A percentile compares a stretch with the other conserved stretches of the same genome.
Conservation (phyloP, 2,113 vertebrate genomes). For the Cyphomyrus plagiostoma region DNA sequence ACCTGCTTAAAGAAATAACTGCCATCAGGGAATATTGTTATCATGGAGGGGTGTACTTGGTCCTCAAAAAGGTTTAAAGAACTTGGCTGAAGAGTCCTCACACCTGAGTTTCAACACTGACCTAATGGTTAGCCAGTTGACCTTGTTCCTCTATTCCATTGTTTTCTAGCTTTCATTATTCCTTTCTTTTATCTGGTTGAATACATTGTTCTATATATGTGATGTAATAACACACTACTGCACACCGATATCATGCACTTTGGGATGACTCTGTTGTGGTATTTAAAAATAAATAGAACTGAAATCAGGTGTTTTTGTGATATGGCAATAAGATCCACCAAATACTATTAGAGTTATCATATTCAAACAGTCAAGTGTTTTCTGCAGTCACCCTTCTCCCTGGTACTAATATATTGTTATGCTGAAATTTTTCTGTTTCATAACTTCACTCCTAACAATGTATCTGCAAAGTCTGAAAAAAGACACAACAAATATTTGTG, state of each 20-base stretch:
- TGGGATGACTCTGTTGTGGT: neutral
- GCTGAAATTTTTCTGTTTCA: neutral
- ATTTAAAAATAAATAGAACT: neutral
- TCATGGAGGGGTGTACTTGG: neutral
- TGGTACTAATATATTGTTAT: neutral
- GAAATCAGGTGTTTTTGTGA: neutral
- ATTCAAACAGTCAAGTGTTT: neutral
- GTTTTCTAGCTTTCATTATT: neutral
- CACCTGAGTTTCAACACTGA: too few relatives aligned
- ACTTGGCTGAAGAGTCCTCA: too few relatives aligned
- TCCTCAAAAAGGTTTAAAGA: neutral
- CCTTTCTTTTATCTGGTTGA: neutral
- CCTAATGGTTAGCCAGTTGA: neutral
- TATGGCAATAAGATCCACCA: neutral
- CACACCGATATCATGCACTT: neutral
- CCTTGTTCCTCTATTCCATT: neutral
- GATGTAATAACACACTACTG: neutral
- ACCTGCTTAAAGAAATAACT: neutral
- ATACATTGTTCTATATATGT: neutral
- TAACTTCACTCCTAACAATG: neutral
- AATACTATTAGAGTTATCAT: neutral
- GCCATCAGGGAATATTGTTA: neutral
- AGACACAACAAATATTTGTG: neutral
- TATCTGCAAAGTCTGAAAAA: neutral
- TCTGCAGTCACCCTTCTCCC: neutral